Evolutionary conservation across 1,140 invertebrate species (phyloP).

Genomic region (Antheraea mylitta): DNA sequence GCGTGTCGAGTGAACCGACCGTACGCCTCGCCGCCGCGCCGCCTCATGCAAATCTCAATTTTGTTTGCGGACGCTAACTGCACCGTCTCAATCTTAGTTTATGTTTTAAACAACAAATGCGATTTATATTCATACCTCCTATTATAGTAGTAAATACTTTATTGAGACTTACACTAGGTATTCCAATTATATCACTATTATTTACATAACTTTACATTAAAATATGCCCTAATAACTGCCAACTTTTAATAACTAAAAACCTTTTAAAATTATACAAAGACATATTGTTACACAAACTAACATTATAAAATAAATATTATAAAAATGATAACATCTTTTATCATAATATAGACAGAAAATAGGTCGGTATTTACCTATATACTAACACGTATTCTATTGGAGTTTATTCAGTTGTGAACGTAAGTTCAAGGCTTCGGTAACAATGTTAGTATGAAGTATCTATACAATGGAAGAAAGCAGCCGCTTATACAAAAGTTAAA

Average conservation of each 20-base stretch:
- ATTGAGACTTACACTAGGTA: neutral
- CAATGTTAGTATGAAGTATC: slow-evolving; percentile 28
- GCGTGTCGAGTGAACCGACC: slow-evolving; percentile 65
- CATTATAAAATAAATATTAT: neutral
- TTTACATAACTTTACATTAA: neutral
- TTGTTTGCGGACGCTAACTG: slow-evolving; percentile 71
- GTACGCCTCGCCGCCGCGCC: slow-evolving; percentile 57
- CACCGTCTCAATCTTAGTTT: slow-evolving; percentile 58
- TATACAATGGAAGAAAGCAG: slow-evolving; percentile 13
- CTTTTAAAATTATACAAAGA: no score
- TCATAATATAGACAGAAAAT: slow-evolving; percentile 18
- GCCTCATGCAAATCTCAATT: slow-evolving; percentile 74
- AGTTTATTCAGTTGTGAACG: slow-evolving; percentile 58
- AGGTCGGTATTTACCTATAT: slow-evolving; percentile 20
- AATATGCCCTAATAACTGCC: no score
- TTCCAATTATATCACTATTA: neutral
- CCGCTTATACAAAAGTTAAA: slow-evolving; percentile 8
- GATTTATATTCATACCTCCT: neutral
- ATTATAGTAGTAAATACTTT: neutral
- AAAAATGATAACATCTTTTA: neutral
- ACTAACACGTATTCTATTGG: slow-evolving; percentile 27
- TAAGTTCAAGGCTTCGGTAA: slow-evolving; percentile 59
- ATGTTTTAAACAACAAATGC: slow-evolving; percentile 32
- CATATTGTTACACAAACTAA: neutral
- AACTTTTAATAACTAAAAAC: no score